These are phyloP conservation scores for Conus canariensis DNA, from an alignment of 2,888 invertebrate species.

Conservation along the genomic window DNA sequence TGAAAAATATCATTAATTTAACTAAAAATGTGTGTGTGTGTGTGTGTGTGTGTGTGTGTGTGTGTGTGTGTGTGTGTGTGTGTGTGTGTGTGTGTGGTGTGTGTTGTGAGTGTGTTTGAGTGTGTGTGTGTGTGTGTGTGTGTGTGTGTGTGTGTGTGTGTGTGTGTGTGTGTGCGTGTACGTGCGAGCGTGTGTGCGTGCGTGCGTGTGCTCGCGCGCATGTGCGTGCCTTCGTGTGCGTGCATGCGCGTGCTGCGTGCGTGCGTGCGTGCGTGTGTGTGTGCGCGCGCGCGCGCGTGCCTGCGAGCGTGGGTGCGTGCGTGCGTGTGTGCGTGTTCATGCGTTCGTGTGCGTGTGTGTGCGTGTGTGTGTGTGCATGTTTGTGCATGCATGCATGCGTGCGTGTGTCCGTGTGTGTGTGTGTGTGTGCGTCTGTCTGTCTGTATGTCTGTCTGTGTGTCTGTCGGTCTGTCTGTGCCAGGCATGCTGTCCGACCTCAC, in stretches of 20 bases:
- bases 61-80: too few relatives aligned
- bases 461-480: conserved; percentile 70
- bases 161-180: not conserved
- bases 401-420: not conserved
- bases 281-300: not conserved
- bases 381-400: not conserved
- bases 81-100: not conserved
- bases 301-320: not conserved
- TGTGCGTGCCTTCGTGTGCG: not conserved
- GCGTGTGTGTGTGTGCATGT: not conserved
- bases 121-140: conserved; percentile 1
- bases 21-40: too few relatives aligned
- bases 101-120: not conserved
- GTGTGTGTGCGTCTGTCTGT: not conserved
- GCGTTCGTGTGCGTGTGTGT: not conserved
- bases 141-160: conserved; percentile 18
- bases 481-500: conserved; percentile 95
- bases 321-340: not conserved
- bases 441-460: not conserved
- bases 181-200: too few relatives aligned
- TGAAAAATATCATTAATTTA: too few relatives aligned
- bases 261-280: not conserved
- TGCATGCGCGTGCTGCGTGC: not conserved
- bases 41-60: too few relatives aligned
- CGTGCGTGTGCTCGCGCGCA: too few relatives aligned